Conservation (phyloP, 2,797 vertebrate species). For the Pangasius larnaudii region DNA sequence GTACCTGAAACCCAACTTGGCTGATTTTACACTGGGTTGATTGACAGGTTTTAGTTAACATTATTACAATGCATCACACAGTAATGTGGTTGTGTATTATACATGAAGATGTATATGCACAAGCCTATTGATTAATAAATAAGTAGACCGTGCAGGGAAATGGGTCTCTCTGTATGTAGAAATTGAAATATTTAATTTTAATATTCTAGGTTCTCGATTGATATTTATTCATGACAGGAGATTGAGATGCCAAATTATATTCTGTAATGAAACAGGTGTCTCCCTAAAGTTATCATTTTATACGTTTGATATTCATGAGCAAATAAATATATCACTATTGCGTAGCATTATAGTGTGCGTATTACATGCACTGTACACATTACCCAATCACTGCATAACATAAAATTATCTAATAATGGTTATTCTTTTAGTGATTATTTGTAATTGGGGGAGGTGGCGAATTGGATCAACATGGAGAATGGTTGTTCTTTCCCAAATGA, state of each 20-base stretch:
- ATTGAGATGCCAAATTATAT: slow-evolving; percentile 16
- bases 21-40: slow-evolving; percentile 30
- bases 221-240: slow-evolving; percentile 34
- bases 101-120: slow-evolving; percentile 43
- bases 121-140: slow-evolving; percentile 32
- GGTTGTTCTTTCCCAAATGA: neutral
- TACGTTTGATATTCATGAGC: neutral
- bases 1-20: neutral
- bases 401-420: neutral
- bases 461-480: slow-evolving; percentile 92
- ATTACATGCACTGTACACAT: neutral
- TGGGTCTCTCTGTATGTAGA: slow-evolving; percentile 1
- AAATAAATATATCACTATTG: neutral
- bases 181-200: slow-evolving; percentile 31
- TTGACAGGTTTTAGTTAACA: slow-evolving; percentile 48
- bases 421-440: slow-evolving; percentile 87
- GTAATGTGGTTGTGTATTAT: slow-evolving; percentile 48
- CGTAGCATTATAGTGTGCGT: neutral
- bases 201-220: neutral
- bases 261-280: slow-evolving; percentile 1
- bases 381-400: neutral
- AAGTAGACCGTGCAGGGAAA: slow-evolving; percentile 16
- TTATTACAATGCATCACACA: slow-evolving; percentile 19
- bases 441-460: slow-evolving; percentile 87
- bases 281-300: neutral